phyloP scores from a whole-genome alignment of 2,113 vertebrate genomes.

The Chinchilla lanigera region DNA sequence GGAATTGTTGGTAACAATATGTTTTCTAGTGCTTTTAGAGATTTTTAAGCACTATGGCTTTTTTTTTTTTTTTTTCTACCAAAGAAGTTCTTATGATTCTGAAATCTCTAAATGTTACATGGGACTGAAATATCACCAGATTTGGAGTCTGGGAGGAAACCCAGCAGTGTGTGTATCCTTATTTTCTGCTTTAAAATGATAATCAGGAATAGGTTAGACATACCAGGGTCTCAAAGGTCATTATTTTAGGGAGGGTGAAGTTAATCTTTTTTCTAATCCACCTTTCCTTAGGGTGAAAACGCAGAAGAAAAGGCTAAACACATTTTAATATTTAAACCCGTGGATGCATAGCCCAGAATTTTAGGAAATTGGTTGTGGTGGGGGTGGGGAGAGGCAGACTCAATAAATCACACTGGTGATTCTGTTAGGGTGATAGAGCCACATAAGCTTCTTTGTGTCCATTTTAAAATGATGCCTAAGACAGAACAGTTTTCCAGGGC shows the following conservation, averaged over 20 bases:
- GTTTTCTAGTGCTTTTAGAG: slow-evolving; percentile 38
- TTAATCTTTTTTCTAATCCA: not conserved
- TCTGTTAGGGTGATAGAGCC: not conserved
- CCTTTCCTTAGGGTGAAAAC: not conserved
- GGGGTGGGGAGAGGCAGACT: not conserved
- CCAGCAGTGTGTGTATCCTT: not conserved
- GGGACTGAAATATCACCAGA: not conserved
- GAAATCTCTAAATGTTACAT: slow-evolving; percentile 39
- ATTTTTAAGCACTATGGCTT: not conserved
- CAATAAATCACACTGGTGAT: not conserved
- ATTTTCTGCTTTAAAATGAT: slow-evolving; percentile 34
- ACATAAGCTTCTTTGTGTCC: not conserved
- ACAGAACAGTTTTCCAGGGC: accelerated
- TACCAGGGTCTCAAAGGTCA: not conserved
- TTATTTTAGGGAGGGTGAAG: slow-evolving; percentile 47
- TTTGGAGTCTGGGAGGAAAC: not conserved
- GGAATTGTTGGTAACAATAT: not conserved
- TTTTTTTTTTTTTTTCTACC: too few species aligned
- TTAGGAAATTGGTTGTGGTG: not conserved
- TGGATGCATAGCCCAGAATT: not conserved
- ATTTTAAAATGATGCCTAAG: not conserved
- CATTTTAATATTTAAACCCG: slow-evolving; percentile 36
- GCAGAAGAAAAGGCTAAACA: not conserved
- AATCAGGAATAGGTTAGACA: not conserved
- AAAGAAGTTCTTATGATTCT: not conserved